phyloP scores from a whole-genome alignment of 2,888 invertebrate genomes.

The Noctua fimbriata region DNA sequence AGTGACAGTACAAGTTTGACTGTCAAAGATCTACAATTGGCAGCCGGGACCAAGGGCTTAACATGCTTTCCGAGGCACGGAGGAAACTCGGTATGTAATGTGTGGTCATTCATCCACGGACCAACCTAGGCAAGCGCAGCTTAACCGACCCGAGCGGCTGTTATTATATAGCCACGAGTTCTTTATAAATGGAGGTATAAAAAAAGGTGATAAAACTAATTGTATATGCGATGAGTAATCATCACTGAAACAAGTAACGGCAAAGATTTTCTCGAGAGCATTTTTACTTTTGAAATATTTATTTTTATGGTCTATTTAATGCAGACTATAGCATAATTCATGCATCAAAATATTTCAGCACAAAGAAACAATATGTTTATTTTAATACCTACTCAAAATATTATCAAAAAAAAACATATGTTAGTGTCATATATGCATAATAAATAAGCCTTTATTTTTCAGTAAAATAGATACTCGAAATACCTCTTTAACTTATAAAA shows the following conservation, averaged over 20 bases:
- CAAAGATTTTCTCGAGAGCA: background rate
- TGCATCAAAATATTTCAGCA: conserved; percentile 10
- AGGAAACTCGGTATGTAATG: too few species aligned
- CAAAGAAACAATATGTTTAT: conserved; percentile 11
- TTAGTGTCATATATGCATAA: conserved; percentile 7
- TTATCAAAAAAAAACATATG: conserved; percentile 11
- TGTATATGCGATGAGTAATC: background rate
- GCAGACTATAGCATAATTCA: conserved; percentile 1
- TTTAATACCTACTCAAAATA: conserved; percentile 11
- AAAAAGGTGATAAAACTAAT: background rate
- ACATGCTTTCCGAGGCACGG: too few species aligned
- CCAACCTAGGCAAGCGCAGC: too few species aligned
- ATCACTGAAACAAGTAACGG: background rate
- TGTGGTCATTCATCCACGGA: too few species aligned
- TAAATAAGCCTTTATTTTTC: conserved; percentile 17
- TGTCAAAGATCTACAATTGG: too few species aligned
- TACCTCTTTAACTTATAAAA: background rate
- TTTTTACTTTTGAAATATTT: background rate
- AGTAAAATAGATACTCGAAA: background rate
- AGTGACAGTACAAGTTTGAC: too few species aligned
- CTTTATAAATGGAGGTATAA: background rate
- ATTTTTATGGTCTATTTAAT: background rate
- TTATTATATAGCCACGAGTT: too few species aligned
- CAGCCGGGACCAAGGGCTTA: too few species aligned
- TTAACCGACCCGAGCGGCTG: too few species aligned